Evolutionary conservation across 2,113 vertebrate genomes (phyloP).

Genomic region (Polyodon spathula): DNA sequence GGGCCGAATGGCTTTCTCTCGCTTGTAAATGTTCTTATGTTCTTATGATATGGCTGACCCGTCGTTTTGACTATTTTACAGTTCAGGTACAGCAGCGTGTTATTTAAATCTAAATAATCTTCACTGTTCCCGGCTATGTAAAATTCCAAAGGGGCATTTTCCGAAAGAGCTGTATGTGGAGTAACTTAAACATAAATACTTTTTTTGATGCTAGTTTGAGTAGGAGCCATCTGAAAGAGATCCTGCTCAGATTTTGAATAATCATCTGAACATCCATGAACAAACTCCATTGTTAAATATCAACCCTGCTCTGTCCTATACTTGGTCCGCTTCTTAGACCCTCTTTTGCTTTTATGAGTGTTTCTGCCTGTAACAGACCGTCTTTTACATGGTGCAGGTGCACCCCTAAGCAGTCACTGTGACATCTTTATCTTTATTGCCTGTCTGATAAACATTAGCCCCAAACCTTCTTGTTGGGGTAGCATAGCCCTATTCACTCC

Average conservation of each 20-base stretch:
- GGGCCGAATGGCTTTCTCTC: no score
- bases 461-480: not conserved
- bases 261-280: not conserved
- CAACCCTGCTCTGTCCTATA: not conserved
- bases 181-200: not conserved
- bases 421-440: not conserved
- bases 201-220: no score
- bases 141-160: not conserved
- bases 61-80: not conserved
- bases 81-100: not conserved
- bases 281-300: not conserved
- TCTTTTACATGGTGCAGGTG: not conserved
- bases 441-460: not conserved
- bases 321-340: not conserved
- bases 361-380: not conserved
- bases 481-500: not conserved
- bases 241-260: no score
- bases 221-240: no score
- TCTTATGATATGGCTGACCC: not conserved
- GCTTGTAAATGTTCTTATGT: no score
- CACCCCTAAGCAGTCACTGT: not conserved
- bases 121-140: not conserved
- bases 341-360: not conserved
- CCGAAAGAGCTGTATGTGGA: not conserved
- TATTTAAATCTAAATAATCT: conserved; percentile 1